Evolutionary conservation across 1,140 invertebrate genomes (phyloP), one percentile per base, ranked within the genome.

Genomic region (Ctenoplectra terminalis): DNA sequence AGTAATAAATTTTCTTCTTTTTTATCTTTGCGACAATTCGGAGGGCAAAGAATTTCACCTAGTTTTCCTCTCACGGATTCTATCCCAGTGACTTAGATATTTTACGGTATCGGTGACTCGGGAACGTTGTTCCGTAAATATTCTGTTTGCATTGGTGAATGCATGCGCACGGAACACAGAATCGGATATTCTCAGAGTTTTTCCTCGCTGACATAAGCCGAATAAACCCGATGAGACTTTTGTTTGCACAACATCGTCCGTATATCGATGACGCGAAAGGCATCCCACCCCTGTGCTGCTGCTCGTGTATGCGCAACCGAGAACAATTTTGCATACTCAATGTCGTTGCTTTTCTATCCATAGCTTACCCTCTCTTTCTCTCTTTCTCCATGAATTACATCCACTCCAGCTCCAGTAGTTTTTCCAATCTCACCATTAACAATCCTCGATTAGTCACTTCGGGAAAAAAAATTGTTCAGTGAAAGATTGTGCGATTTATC

Each of bases 221-320:
- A 67, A 76, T 69, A 85, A 85, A 85, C 79, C 46, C 67, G 79
- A 86, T 85, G 84, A 85, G 79, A 77, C 85, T 69, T 85, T 82
- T 85, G 83, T 86, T 86, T 86, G 61, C 73, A 50, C 46, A 74
- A 82, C 58, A 73, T 86, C 84, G 80, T 64, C 23, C 50, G 61
- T 63, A 29, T 48, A 58, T 71, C 77, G 71, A 86, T 81, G 54
- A 75, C 67, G 72, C 17, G 56, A 31, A 46, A 56, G 58, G 6
- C 48, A 63, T 81, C 34, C 63, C 77, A 70, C 50, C 7, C 66
- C 50, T 70, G 37, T 34, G 61, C 61, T 1, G 26, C 46, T 40
- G 40, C 40, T 40, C 40, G 4, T 40, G 40, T 9, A 4, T 9
- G 40, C 40, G 4, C 4, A 40, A n/a, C n/a, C n/a, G n/a, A n/a